Percentiles rank a stretch among this genome's conserved stretches.
These are phyloP conservation scores for Doris montereyensis DNA, from an alignment of 2,888 invertebrate genomes.

Conservation along the genomic window DNA sequence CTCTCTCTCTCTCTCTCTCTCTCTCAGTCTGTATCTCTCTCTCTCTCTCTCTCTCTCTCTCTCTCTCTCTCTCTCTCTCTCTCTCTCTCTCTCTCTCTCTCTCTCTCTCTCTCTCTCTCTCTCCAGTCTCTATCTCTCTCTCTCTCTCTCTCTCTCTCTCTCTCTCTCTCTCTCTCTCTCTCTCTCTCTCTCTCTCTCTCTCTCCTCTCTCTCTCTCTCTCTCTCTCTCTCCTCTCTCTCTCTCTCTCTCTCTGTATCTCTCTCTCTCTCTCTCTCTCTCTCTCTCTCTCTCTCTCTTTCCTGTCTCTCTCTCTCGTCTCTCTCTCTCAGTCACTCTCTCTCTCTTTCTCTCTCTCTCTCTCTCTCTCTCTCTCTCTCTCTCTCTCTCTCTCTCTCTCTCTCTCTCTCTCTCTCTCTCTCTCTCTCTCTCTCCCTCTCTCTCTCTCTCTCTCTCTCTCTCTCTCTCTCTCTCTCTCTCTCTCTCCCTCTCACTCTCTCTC, in stretches of 20 bases:
- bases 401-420: conserved; percentile 28
- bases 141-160: no score
- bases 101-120: no score
- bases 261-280: conserved; percentile 20
- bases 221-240: no score
- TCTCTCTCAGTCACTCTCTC: neutral
- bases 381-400: conserved; percentile 11
- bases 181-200: conserved; percentile 9
- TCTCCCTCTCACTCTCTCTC: conserved; percentile 12
- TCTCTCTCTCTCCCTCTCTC: conserved; percentile 23
- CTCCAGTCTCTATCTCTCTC: no score
- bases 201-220: no score
- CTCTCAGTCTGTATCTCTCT: no score
- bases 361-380: conserved; percentile 8
- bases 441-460: conserved; percentile 11
- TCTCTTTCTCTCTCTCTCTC: conserved; percentile 11
- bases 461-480: conserved; percentile 11
- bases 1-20: no score
- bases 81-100: no score
- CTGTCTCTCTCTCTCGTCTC: neutral
- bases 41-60: no score
- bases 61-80: no score
- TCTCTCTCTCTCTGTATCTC: conserved; percentile 23
- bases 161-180: no score
- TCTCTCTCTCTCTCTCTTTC: conserved; percentile 25